A percentile compares a stretch with the other conserved stretches of the same genome.
These are phyloP conservation scores for Mesoclemmys tuberculata DNA, from an alignment of 2,113 vertebrate species.

Conservation along the genomic window DNA sequence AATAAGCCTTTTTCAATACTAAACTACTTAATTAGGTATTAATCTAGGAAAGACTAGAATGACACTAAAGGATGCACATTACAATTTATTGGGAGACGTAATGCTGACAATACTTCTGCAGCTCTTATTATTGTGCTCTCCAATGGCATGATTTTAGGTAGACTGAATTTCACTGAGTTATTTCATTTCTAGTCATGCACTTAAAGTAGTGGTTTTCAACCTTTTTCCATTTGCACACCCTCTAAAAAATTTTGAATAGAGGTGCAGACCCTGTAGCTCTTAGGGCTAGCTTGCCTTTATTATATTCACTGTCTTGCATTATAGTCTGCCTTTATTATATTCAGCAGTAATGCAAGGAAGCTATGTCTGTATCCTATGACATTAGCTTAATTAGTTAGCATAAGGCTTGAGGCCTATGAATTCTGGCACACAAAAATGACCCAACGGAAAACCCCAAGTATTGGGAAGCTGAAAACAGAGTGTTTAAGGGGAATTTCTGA, in stretches of 20 bases:
- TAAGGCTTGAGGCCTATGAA: no score
- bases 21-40: background rate
- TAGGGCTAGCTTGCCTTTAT: no score
- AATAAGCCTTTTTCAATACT: background rate
- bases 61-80: background rate
- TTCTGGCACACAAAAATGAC: no score
- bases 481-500: no score
- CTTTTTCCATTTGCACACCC: background rate
- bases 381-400: no score
- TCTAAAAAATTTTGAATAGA: background rate
- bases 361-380: no score
- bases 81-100: background rate
- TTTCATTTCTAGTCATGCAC: background rate
- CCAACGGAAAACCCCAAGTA: no score
- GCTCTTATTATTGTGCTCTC: background rate
- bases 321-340: no score
- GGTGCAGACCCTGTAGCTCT: background rate
- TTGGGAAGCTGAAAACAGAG: no score
- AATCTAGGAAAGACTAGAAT: background rate
- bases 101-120: background rate
- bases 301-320: no score
- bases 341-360: no score
- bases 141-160: background rate
- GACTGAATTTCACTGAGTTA: background rate
- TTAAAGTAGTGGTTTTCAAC: background rate